A percentile compares a stretch with the other conserved stretches of the same genome.
phyloP scores from a whole-genome alignment of 2,888 invertebrate species.

The Marronus borbonicus region DNA sequence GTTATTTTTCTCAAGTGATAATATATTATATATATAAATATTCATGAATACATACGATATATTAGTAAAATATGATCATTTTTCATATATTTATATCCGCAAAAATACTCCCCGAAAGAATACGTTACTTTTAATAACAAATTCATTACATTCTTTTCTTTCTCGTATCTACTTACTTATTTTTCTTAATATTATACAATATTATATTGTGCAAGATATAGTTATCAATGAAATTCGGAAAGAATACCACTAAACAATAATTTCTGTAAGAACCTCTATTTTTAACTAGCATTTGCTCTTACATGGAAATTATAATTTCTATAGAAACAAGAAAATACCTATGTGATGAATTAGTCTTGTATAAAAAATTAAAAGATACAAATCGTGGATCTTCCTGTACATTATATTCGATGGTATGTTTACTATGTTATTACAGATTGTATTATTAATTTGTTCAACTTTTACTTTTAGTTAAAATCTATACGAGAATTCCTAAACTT shows the following conservation, averaged over 20 bases:
- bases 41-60: conserved; percentile 10
- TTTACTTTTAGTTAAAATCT: conserved; percentile 13
- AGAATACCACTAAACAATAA: not conserved
- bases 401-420: conserved; percentile 49
- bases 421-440: conserved; percentile 19
- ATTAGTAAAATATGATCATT: conserved; percentile 43
- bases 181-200: conserved; percentile 30
- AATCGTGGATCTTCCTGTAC: conserved; percentile 63
- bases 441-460: conserved; percentile 50
- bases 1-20: conserved; percentile 54
- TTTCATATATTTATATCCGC: conserved; percentile 51
- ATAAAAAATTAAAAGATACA: conserved; percentile 60
- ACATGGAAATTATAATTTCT: conserved; percentile 42
- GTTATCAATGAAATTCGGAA: not conserved
- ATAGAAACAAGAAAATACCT: conserved; percentile 56
- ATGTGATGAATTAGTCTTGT: conserved; percentile 59
- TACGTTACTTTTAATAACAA: too few relatives aligned
- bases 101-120: not conserved
- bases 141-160: too few relatives aligned
- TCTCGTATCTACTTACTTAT: conserved; percentile 52
- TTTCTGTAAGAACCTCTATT: not conserved
- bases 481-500: conserved; percentile 6
- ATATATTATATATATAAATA: conserved; percentile 23
- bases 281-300: conserved; percentile 23
- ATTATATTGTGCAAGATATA: conserved; percentile 24